Evolutionary conservation across 2,113 vertebrate genomes (phyloP).

Genomic region (Aldabrachelys gigantea): DNA sequence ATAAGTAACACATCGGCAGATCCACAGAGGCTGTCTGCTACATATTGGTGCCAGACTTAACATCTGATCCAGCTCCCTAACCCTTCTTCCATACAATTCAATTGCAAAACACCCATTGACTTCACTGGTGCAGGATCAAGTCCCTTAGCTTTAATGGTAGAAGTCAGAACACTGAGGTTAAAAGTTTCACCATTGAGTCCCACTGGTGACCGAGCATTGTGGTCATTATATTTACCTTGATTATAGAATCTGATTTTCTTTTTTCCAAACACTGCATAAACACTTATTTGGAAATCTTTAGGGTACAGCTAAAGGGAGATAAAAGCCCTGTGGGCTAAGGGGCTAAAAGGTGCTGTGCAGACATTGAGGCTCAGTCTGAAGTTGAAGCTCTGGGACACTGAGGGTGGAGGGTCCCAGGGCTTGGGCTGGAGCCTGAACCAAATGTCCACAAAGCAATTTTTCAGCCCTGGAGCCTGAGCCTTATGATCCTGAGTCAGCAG

Average conservation of each 20-base stretch:
- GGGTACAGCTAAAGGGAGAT: not conserved
- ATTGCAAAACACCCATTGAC: not conserved
- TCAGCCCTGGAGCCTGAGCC: not conserved
- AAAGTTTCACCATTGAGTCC: not conserved
- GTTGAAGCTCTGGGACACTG: too few species aligned
- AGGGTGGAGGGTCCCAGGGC: not conserved
- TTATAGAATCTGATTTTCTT: not conserved
- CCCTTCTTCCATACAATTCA: not conserved
- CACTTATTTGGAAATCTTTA: not conserved
- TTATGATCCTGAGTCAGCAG: not conserved
- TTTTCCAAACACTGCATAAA: not conserved
- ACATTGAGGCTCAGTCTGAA: too few species aligned
- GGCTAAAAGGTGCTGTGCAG: not conserved
- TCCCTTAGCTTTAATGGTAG: not conserved
- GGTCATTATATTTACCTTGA: not conserved
- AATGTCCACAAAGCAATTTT: not conserved
- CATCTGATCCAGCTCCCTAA: not conserved
- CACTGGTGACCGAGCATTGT: not conserved
- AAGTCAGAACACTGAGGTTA: too few species aligned
- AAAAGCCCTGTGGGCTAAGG: not conserved
- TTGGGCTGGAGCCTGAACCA: not conserved
- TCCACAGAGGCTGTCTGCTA: not conserved
- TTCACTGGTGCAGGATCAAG: not conserved
- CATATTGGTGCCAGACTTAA: not conserved
- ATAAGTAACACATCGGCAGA: not conserved